These are phyloP conservation scores for Pedicia rivosa DNA, from an alignment of 2,888 invertebrate species.

Conservation along the genomic window DNA sequence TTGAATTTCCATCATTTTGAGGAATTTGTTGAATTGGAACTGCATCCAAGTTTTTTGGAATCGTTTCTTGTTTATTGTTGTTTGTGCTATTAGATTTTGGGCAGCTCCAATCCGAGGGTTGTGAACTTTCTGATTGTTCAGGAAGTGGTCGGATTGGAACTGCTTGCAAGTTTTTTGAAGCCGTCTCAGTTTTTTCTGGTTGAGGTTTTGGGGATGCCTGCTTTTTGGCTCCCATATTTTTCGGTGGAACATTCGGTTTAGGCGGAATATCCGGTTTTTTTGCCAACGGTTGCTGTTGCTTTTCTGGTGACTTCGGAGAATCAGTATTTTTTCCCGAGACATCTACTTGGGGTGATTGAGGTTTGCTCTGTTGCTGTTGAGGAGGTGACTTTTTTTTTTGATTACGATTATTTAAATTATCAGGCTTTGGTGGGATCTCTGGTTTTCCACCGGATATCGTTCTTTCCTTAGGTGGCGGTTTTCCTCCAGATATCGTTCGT, in stretches of 20 bases:
- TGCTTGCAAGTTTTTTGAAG: slow-evolving; percentile 4
- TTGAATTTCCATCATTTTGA: too few species aligned
- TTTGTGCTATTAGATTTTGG: neutral
- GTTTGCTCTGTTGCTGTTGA: neutral
- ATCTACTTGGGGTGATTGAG: neutral
- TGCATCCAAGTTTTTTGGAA: slow-evolving; percentile 3
- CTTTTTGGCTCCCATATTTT: too few species aligned
- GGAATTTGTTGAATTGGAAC: slow-evolving; percentile 4
- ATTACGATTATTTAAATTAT: slow-evolving; percentile 4
- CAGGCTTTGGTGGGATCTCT: slow-evolving; percentile 8
- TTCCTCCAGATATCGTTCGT: too few species aligned
- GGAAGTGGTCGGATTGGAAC: slow-evolving; percentile 1
- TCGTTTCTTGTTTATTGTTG: too few species aligned
- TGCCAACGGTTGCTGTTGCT: neutral
- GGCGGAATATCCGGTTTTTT: slow-evolving; percentile 4
- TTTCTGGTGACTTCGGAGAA: neutral
- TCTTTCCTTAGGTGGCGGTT: neutral
- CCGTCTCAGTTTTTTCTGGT: neutral
- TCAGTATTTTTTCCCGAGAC: neutral
- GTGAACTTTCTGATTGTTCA: slow-evolving; percentile 1
- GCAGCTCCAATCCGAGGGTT: slow-evolving; percentile 2
- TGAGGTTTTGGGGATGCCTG: neutral
- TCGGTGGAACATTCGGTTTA: slow-evolving; percentile 1
- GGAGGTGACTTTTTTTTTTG: neutral
- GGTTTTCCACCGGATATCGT: slow-evolving; percentile 4